Evolutionary conservation across 2,888 invertebrate genomes (phyloP).

Genomic region (Rotaria macrura): DNA sequence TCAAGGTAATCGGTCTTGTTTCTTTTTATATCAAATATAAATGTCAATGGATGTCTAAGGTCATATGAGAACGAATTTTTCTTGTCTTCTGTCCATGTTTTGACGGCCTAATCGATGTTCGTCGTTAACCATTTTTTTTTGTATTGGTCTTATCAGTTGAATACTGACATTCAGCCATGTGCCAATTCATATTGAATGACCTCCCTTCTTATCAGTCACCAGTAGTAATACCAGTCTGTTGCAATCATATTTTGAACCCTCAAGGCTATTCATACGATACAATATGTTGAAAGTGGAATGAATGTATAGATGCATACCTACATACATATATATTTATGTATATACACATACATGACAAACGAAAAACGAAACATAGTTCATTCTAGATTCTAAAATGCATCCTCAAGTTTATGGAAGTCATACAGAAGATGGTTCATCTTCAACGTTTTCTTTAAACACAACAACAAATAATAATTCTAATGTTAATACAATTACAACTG

Average conservation of each 20-base stretch:
- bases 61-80: background rate
- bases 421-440: slow-evolving; percentile 4
- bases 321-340: background rate
- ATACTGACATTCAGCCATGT: slow-evolving; percentile 3
- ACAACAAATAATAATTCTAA: background rate
- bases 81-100: background rate
- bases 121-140: slow-evolving; percentile 6
- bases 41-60: slow-evolving; percentile 11
- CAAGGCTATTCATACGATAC: background rate
- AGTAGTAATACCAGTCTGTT: background rate
- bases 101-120: slow-evolving; percentile 6
- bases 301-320: background rate
- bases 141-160: slow-evolving; percentile 7
- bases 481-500: too few species aligned
- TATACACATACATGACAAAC: background rate
- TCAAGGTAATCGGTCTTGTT: background rate
- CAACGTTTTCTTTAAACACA: background rate
- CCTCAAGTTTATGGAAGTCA: background rate
- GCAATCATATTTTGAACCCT: slow-evolving; percentile 15
- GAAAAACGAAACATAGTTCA: background rate
- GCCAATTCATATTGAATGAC: slow-evolving; percentile 15
- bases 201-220: slow-evolving; percentile 15
- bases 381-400: background rate
- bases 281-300: background rate
- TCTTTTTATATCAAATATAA: background rate